These are phyloP conservation scores for Xyrauchen texanus DNA, from an alignment of 2,113 vertebrate species.

Conservation along the genomic window DNA sequence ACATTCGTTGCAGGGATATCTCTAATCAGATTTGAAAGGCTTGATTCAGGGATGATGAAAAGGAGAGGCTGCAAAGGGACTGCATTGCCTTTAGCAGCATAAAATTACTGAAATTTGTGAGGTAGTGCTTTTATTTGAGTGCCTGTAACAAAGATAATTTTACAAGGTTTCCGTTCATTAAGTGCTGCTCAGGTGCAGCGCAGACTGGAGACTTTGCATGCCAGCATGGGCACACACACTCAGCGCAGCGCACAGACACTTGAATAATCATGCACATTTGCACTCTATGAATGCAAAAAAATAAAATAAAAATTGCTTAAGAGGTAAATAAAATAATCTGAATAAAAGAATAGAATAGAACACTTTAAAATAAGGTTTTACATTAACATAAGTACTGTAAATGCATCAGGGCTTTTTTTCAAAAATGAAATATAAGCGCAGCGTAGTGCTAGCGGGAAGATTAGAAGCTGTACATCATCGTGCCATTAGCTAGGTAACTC, in stretches of 20 bases:
- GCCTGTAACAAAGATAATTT: conserved; percentile 64
- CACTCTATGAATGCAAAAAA: not conserved
- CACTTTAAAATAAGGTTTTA: too few species aligned
- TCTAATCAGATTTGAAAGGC: conserved; percentile 60
- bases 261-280: not conserved
- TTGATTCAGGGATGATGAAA: conserved; percentile 68
- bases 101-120: conserved; percentile 48
- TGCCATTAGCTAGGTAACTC: too few species aligned
- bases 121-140: conserved; percentile 59
- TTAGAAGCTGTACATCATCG: too few species aligned
- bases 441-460: too few species aligned
- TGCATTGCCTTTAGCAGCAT: conserved; percentile 43
- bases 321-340: not conserved
- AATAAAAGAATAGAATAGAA: conserved; percentile 4
- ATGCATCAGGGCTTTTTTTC: too few species aligned
- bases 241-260: conserved; percentile 10
- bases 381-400: too few species aligned
- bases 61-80: conserved; percentile 19
- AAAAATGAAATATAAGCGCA: too few species aligned
- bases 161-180: conserved; percentile 67
- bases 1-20: conserved; percentile 48
- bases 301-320: not conserved
- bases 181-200: conserved; percentile 58
- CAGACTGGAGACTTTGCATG: conserved; percentile 35
- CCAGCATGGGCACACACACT: not conserved